These are phyloP conservation scores for Conomelus anceps DNA, from an alignment of 2,888 invertebrate genomes.

Conservation along the genomic window DNA sequence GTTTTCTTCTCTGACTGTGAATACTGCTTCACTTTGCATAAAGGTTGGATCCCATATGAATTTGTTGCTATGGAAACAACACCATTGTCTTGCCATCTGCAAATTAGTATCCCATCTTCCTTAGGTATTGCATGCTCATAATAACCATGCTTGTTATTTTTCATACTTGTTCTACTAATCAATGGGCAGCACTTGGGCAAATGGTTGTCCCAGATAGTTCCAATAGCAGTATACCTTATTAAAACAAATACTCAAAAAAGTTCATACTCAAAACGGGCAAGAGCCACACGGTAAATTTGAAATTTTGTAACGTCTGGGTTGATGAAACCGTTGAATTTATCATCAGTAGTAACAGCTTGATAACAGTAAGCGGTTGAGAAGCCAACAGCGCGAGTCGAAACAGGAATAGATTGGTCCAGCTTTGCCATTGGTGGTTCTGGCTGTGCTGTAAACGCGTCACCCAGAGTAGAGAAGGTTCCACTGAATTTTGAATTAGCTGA, in stretches of 20 bases:
- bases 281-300: too few species aligned
- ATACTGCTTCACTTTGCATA: constrained; percentile 15
- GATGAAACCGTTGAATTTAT: too few species aligned
- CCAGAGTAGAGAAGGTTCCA: too few species aligned
- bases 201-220: constrained; percentile 34
- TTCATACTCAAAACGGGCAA: too few species aligned
- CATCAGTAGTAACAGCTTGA: too few species aligned
- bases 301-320: too few species aligned
- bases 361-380: too few species aligned
- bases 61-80: constrained; percentile 27
- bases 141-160: constrained; percentile 21
- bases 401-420: too few species aligned
- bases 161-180: constrained; percentile 26
- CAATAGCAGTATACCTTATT: constrained; percentile 32
- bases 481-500: too few species aligned
- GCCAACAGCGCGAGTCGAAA: too few species aligned
- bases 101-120: constrained; percentile 19
- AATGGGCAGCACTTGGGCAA: constrained; percentile 32
- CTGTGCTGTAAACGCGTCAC: too few species aligned
- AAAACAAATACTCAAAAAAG: constrained; percentile 8
- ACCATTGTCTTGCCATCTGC: constrained; percentile 25
- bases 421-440: too few species aligned
- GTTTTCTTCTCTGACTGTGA: constrained; percentile 19
- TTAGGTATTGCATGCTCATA: constrained; percentile 18
- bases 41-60: constrained; percentile 9